Percentiles rank a stretch among this genome's conserved stretches.
phyloP scores from a whole-genome alignment of 2,113 vertebrate genomes.

The Sardina pilchardus region DNA sequence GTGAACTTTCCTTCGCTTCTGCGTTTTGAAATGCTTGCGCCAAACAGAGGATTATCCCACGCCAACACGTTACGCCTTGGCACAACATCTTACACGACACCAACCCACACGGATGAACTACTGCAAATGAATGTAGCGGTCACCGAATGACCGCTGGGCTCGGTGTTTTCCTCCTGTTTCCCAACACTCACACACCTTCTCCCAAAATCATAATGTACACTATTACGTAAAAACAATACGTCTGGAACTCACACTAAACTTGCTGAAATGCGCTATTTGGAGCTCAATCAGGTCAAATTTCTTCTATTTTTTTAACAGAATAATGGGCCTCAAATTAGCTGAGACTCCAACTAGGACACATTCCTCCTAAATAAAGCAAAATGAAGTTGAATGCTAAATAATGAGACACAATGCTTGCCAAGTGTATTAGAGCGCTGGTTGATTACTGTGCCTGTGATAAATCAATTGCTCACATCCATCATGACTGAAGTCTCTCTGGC shows the following conservation, averaged over 20 bases:
- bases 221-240: background rate
- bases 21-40: background rate
- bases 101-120: background rate
- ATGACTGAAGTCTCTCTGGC: conserved; percentile 17
- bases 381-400: conserved; percentile 30
- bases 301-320: background rate
- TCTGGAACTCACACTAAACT: background rate
- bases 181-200: background rate
- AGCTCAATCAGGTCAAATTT: background rate
- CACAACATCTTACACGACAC: background rate
- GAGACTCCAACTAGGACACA: background rate
- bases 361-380: conserved; percentile 23
- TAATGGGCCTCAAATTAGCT: background rate
- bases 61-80: background rate
- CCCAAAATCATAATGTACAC: background rate
- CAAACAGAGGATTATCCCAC: background rate
- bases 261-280: background rate
- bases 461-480: conserved; percentile 32
- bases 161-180: background rate
- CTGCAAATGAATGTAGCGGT: background rate
- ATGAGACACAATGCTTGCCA: conserved; percentile 25
- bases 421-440: conserved; percentile 41
- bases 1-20: background rate
- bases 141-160: background rate
- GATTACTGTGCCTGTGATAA: conserved; percentile 38